Evolutionary conservation across 2,113 vertebrate genomes (phyloP).

Genomic region (Centropristis striata): DNA sequence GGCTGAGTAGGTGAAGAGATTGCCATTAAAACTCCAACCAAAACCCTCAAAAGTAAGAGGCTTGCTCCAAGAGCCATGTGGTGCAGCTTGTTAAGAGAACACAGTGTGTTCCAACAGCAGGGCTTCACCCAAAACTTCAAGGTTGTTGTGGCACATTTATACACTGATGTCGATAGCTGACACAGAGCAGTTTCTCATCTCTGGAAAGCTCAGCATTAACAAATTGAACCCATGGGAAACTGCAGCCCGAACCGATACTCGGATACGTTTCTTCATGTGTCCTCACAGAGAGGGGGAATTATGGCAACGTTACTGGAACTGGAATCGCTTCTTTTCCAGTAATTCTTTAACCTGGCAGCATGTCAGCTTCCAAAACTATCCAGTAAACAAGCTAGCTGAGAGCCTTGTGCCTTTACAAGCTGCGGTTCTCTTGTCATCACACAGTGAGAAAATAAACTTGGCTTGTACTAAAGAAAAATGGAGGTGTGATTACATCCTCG

Average conservation of each 20-base stretch:
- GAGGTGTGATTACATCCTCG: constrained; percentile 2
- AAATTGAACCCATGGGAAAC: constrained; percentile 40
- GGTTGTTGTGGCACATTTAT: not conserved
- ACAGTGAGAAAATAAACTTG: constrained; percentile 9
- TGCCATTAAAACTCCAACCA: not conserved
- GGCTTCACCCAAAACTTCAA: constrained; percentile 10
- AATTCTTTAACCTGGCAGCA: constrained; percentile 4
- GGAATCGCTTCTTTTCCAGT: constrained; percentile 8
- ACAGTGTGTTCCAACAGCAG: constrained; percentile 17
- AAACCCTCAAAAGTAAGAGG: not conserved
- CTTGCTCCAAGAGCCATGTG: not conserved
- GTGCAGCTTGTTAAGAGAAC: constrained; percentile 15
- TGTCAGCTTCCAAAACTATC: not conserved
- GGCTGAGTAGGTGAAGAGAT: constrained; percentile 3
- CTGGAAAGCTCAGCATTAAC: constrained; percentile 31
- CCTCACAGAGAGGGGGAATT: not conserved
- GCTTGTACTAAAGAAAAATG: not conserved
- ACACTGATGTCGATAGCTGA: constrained; percentile 6
- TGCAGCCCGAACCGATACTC: constrained; percentile 4
- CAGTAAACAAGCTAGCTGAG: not conserved
- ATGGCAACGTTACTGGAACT: constrained; percentile 11
- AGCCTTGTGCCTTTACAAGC: constrained; percentile 6
- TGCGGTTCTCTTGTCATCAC: constrained; percentile 21
- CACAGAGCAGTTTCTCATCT: constrained; percentile 8
- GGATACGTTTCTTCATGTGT: constrained; percentile 15